phyloP scores from a whole-genome alignment of 2,797 vertebrate genomes.

The Mormyrops attenuatus region DNA sequence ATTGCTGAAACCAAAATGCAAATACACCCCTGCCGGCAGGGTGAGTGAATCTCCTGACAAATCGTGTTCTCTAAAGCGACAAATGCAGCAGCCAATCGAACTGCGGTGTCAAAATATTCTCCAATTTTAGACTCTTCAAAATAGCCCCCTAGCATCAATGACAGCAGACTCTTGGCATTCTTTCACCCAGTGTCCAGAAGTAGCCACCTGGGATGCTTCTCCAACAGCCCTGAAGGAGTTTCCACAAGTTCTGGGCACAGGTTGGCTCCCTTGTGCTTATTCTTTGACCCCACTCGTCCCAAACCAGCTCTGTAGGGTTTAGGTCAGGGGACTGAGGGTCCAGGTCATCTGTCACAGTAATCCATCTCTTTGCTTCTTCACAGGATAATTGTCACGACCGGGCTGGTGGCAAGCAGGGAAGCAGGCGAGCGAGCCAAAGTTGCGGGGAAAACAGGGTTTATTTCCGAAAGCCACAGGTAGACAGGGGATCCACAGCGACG shows the following conservation, averaged over 20 bases:
- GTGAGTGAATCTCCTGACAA: neutral
- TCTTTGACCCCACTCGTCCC: too few species aligned
- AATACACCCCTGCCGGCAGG: neutral
- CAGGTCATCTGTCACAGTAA: too few species aligned
- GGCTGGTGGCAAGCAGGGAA: too few species aligned
- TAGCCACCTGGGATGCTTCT: neutral
- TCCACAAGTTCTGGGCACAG: neutral
- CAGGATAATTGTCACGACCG: too few species aligned
- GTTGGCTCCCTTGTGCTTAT: too few species aligned
- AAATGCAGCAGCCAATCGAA: neutral
- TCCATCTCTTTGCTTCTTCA: too few species aligned
- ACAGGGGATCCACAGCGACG: too few species aligned
- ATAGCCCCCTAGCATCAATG: neutral
- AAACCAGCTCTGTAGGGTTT: too few species aligned
- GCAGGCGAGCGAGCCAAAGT: too few species aligned
- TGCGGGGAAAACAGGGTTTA: too few species aligned
- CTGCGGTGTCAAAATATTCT: neutral
- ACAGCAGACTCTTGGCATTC: neutral
- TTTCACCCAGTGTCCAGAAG: neutral
- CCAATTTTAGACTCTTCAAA: neutral
- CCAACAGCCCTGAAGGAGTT: neutral
- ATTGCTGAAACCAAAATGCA: neutral
- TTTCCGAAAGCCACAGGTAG: too few species aligned
- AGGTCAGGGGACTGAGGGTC: too few species aligned
- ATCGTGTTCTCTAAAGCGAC: neutral